These are phyloP conservation scores for Oryzias sinensis DNA, from an alignment of 2,797 vertebrate genomes.

Conservation along the genomic window DNA sequence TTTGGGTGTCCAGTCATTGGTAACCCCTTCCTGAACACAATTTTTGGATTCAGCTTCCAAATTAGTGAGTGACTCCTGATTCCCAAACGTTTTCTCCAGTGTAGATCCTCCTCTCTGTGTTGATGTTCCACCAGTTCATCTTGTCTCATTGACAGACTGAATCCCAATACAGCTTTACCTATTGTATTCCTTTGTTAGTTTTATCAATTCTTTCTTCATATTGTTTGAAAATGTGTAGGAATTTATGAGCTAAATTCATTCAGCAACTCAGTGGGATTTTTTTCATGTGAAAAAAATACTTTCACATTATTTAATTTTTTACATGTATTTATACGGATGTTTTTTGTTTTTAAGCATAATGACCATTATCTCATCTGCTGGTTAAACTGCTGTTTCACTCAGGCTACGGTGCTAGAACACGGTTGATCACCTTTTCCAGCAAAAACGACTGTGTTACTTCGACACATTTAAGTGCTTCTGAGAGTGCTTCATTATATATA, in stretches of 20 bases:
- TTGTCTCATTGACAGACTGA: not conserved
- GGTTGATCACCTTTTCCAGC: conserved; percentile 5
- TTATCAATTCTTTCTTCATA: conserved; percentile 37
- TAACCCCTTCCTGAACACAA: no score
- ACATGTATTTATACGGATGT: conserved; percentile 46
- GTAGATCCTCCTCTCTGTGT: conserved; percentile 6
- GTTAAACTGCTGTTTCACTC: conserved; percentile 47
- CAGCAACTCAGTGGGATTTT: not conserved
- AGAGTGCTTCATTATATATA: not conserved
- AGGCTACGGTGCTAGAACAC: conserved; percentile 63
- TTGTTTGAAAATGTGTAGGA: conserved; percentile 18
- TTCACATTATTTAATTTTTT: conserved; percentile 58
- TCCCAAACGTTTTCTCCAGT: not conserved
- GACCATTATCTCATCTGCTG: conserved; percentile 33
- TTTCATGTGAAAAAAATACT: conserved; percentile 27
- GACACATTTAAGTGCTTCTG: conserved; percentile 5
- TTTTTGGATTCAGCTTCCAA: not conserved
- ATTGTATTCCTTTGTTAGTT: conserved; percentile 2
- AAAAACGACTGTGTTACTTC: conserved; percentile 9
- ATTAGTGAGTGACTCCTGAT: not conserved
- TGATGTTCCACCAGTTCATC: not conserved
- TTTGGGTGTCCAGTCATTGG: no score
- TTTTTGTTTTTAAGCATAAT: conserved; percentile 30
- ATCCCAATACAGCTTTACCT: not conserved
- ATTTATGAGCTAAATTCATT: conserved; percentile 1